A percentile compares a stretch with the other conserved stretches of the same genome.
These are phyloP conservation scores for Melanotaenia trifasciata DNA, from an alignment of 2,797 vertebrate species.

Conservation along the genomic window DNA sequence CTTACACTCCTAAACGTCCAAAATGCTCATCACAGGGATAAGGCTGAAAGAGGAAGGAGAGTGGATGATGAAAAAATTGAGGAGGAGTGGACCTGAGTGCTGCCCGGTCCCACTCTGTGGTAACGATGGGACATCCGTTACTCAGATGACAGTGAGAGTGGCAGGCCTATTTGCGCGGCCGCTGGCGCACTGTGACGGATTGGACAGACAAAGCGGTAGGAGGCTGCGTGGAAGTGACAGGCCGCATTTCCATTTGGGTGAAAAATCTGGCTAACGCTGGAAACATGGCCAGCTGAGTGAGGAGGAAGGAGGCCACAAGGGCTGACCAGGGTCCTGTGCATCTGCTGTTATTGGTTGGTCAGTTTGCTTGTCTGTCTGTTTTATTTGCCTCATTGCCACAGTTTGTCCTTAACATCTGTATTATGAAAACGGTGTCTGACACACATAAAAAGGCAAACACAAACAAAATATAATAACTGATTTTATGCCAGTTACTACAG, in stretches of 20 bases:
- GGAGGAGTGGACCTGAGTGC: constrained; percentile 71
- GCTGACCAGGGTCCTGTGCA: constrained; percentile 23
- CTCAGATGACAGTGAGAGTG: constrained; percentile 85
- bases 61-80: constrained; percentile 40
- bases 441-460: background rate
- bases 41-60: constrained; percentile 23
- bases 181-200: constrained; percentile 81
- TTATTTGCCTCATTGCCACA: background rate
- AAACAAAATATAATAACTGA: background rate
- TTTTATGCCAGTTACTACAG: background rate
- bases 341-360: constrained; percentile 44
- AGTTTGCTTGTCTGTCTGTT: constrained; percentile 21
- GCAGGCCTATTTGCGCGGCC: constrained; percentile 86
- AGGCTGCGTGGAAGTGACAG: constrained; percentile 84
- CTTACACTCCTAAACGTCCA: constrained; percentile 50
- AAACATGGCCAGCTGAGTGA: constrained; percentile 59
- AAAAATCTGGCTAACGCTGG: constrained; percentile 85
- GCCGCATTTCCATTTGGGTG: constrained; percentile 86
- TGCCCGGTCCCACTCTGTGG: constrained; percentile 69
- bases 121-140: constrained; percentile 85
- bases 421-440: constrained; percentile 9
- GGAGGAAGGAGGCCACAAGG: constrained; percentile 39
- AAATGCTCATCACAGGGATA: constrained; percentile 56
- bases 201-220: constrained; percentile 82
- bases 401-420: background rate